These are phyloP conservation scores for Hirundichthys speculiger DNA, from an alignment of 2,113 vertebrate genomes.

Conservation along the genomic window DNA sequence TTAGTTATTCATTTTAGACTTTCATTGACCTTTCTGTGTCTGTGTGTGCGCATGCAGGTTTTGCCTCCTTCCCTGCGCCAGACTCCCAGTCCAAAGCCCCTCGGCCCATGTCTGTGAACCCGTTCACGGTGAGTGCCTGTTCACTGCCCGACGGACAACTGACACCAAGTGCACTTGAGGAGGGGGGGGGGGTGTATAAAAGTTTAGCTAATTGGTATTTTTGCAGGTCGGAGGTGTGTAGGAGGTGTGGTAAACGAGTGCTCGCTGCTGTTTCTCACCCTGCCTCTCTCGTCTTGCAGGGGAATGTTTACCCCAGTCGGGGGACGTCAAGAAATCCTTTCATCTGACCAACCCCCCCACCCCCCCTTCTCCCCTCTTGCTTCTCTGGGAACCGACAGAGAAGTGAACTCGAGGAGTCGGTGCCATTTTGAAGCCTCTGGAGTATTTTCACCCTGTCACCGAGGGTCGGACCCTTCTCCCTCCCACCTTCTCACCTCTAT, in stretches of 20 bases:
- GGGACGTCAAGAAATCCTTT: constrained; percentile 83
- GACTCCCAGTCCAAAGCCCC: constrained; percentile 77
- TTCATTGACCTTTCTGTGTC: background rate
- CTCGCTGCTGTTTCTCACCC: constrained; percentile 32
- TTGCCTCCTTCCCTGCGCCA: constrained; percentile 72
- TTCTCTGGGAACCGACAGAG: constrained; percentile 46
- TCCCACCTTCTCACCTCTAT: background rate
- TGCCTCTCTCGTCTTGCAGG: constrained; percentile 68
- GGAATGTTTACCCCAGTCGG: constrained; percentile 82
- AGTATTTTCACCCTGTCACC: constrained; percentile 58
- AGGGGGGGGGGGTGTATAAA: no score
- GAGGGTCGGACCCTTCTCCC: constrained; percentile 16
- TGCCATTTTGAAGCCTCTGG: constrained; percentile 75
- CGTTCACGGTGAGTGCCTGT: constrained; percentile 81
- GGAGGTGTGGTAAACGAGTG: constrained; percentile 8
- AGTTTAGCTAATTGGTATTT: constrained; percentile 21
- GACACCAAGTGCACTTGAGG: background rate
- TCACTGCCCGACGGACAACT: background rate
- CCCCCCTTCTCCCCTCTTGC: background rate
- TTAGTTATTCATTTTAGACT: background rate
- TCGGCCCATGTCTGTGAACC: constrained; percentile 83
- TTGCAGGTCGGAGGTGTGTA: constrained; percentile 3
- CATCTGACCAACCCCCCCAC: constrained; percentile 69
- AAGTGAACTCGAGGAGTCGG: constrained; percentile 66
- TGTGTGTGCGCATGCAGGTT: constrained; percentile 59